Evolutionary conservation across 2,113 vertebrate genomes (phyloP), one percentile per base, ranked within the genome.

Genomic region (Tiliqua scincoides): DNA sequence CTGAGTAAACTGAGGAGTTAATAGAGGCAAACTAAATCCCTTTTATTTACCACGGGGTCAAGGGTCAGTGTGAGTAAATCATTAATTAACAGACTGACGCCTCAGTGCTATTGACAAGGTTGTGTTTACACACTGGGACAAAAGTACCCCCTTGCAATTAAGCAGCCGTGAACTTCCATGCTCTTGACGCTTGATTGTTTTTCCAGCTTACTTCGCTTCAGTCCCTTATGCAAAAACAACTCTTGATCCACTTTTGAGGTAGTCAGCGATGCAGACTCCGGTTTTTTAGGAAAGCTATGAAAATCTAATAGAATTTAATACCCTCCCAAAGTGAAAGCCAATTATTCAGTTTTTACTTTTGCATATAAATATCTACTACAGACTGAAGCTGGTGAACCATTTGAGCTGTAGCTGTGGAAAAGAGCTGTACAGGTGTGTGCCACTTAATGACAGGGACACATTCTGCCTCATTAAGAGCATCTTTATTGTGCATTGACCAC

Each of bases 11-110:
- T 0, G 75, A 92, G 93, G 91, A 96, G 92, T 96, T 96, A 96
- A 96, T 93, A 94, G 93, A 96, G 95, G 85, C 85, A 90, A 95
- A 92, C 95, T 91, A 96, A 97, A 97, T 96, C 95, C 93, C 94
- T 93, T 94, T 94, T 95, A 96, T 96, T 96, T 96, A 96, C 95
- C 94, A 93, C 81, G 87, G 94, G 96, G 95, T 96, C 96, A 97
- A 93, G 89, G 95, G 96, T 97, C 96, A 96, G 91, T 89, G 91
- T 93, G 95, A 96, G 95, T 96, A 96, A 96, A 96, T 97, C 95
- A 96, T 97, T 97, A 96, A 97, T 97, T 97, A 97, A 96, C 96
- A 90, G 72, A 84, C 95, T 94, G 92, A 94, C 2, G 88, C 94
- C 91, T 95, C 95, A 65, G 81, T 80, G 92, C 91, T 97, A 96